Evolutionary conservation across 2,113 vertebrate genomes (phyloP).

Genomic region (Vimba vimba): DNA sequence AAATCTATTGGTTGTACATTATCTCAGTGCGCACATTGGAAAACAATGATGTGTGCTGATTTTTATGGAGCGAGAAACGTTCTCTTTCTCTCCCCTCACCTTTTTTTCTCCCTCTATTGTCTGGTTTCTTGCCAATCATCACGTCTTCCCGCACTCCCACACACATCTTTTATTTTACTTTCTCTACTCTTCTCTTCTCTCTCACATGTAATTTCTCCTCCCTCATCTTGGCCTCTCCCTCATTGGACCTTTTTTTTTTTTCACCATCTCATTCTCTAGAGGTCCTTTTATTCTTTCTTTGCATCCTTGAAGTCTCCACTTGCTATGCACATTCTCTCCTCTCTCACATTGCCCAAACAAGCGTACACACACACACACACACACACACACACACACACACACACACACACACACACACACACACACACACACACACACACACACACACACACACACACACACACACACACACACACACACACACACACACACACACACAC

Average conservation of each 20-base stretch:
- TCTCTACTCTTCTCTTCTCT: slow-evolving; percentile 25
- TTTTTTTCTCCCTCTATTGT: slow-evolving; percentile 21
- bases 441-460: background rate
- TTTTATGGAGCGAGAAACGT: slow-evolving; percentile 20
- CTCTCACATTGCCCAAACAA: background rate
- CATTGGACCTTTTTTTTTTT: slow-evolving; percentile 9
- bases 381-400: no score
- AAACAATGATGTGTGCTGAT: slow-evolving; percentile 30
- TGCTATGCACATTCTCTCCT: background rate
- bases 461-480: background rate
- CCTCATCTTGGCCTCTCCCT: slow-evolving; percentile 14
- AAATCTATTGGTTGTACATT: slow-evolving; percentile 26
- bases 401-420: no score
- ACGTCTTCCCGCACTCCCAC: background rate
- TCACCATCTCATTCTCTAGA: slow-evolving; percentile 33
- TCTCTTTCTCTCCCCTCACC: slow-evolving; percentile 14
- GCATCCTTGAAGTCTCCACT: slow-evolving; percentile 40
- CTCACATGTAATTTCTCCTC: slow-evolving; percentile 9
- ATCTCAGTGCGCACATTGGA: background rate
- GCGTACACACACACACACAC: background rate
- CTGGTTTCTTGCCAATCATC: slow-evolving; percentile 32
- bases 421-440: no score
- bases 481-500: no score
- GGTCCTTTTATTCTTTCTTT: slow-evolving; percentile 40
- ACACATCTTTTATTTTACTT: slow-evolving; percentile 18